Evolutionary conservation across 2,797 vertebrate genomes (phyloP), one percentile per base, ranked within the genome.

Genomic region (Dipus sagitta): DNA sequence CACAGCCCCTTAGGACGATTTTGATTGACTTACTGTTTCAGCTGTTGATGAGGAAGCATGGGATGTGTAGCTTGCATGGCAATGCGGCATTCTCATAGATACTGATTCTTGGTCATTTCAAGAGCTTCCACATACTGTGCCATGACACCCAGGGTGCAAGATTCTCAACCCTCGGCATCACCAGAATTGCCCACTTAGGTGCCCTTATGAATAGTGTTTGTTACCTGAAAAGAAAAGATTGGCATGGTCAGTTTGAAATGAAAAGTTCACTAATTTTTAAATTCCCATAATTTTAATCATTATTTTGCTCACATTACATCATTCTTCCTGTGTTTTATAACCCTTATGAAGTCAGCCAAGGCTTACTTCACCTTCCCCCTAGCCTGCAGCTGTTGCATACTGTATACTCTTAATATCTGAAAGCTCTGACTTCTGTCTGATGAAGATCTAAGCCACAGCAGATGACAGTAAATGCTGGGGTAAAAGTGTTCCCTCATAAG

Each of bases 341-440:
- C 75, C 74, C 47, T 82, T 32, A 14, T 72, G 42, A 71, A 90
- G 42, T 79, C 75, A 79, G 34, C 52, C 34, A 67, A 85, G 54
- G n/a, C 28, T 42, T 80, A 88, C 64, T 86, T 76, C 64, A 47
- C 64, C 88, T 34, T 26, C 82, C 93, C 82, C 52, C 84, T 38
- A 83, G 70, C 70, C 84, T 91, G n/a, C 47, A 79, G 60, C 80
- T 89, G 9, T 28, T 67, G 42, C 38, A 38, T 86, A 6, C 30
- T 81, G 1, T 38, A 1, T 87, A 21, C 80, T 84, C 85, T 80
- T 93, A 62, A 60, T 80, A 60, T 90, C 65, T 80, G 14, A 88
- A 88, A 86, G 65, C 62, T 72, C 23, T 21, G 42, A 42, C 77
- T 42, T 64, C 75, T 82, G 7, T 54, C 88, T 8, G 5, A 70